Percentiles rank a stretch among this genome's conserved stretches.
Evolutionary conservation across 2,113 vertebrate species (phyloP).

Genomic region (Oreochromis tanganicae): DNA sequence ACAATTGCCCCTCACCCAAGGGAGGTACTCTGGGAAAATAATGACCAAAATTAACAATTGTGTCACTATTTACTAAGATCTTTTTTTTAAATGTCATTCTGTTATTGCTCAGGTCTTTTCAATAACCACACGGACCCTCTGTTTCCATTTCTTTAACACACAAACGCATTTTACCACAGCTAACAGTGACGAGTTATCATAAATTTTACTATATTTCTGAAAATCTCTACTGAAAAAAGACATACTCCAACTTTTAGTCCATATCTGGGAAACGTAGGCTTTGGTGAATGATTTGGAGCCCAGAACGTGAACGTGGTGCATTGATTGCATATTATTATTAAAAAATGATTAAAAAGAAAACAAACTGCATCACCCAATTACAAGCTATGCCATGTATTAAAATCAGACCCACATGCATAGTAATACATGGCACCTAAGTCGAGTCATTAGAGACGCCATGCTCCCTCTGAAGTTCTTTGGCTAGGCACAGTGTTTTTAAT

Average conservation of each 20-base stretch:
- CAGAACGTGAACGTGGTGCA: rapidly evolving
- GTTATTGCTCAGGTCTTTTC: background rate
- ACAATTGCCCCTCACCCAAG: background rate
- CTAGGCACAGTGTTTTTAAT: background rate
- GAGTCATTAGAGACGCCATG: background rate
- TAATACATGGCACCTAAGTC: background rate
- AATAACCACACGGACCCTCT: background rate
- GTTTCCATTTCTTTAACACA: background rate
- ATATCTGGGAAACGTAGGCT: too few relatives aligned
- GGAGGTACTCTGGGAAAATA: background rate
- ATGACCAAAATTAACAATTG: background rate
- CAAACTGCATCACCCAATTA: background rate
- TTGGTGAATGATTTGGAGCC: background rate
- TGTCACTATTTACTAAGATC: background rate
- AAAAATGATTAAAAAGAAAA: rapidly evolving
- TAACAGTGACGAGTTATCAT: background rate
- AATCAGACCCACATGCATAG: background rate
- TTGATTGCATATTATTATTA: background rate
- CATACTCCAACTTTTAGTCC: background rate
- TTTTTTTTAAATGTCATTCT: background rate
- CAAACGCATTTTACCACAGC: background rate
- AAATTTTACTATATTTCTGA: background rate
- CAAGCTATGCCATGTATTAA: background rate
- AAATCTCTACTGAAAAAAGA: background rate
- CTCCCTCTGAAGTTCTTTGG: background rate